A percentile compares a stretch with the other conserved stretches of the same genome.
Conservation (phyloP, 2,888 invertebrate species). For the Tanypteryx hageni region DNA sequence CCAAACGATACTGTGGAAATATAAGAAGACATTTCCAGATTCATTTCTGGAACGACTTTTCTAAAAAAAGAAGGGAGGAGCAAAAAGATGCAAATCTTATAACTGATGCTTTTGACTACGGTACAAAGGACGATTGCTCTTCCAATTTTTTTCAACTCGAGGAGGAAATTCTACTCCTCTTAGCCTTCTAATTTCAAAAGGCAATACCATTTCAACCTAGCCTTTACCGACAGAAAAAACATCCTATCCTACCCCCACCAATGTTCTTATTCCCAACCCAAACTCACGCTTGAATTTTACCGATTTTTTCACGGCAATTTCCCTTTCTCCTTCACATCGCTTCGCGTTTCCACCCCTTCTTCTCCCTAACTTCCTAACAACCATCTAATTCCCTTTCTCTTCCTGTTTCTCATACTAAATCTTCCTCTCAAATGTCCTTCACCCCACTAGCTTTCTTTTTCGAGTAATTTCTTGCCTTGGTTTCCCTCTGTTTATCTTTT, state of each 20-base stretch:
- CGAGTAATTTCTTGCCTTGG: not conserved
- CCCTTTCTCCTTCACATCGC: not conserved
- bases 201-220: not conserved
- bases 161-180: too few species aligned
- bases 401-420: not conserved
- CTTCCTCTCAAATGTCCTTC: too few species aligned
- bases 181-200: too few species aligned
- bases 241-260: not conserved
- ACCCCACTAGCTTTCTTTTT: too few species aligned
- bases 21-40: too few species aligned
- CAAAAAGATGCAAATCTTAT: too few species aligned
- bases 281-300: not conserved
- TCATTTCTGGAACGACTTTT: too few species aligned
- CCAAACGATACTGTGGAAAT: too few species aligned
- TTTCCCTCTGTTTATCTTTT: not conserved
- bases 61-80: too few species aligned
- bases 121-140: too few species aligned
- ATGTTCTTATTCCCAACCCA: not conserved
- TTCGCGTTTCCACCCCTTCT: not conserved
- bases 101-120: too few species aligned
- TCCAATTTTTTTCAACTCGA: too few species aligned
- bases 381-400: not conserved
- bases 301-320: not conserved
- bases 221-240: not conserved
- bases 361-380: not conserved